phyloP scores from a whole-genome alignment of 2,797 vertebrate genomes.

The Malacoctenus gilli region DNA sequence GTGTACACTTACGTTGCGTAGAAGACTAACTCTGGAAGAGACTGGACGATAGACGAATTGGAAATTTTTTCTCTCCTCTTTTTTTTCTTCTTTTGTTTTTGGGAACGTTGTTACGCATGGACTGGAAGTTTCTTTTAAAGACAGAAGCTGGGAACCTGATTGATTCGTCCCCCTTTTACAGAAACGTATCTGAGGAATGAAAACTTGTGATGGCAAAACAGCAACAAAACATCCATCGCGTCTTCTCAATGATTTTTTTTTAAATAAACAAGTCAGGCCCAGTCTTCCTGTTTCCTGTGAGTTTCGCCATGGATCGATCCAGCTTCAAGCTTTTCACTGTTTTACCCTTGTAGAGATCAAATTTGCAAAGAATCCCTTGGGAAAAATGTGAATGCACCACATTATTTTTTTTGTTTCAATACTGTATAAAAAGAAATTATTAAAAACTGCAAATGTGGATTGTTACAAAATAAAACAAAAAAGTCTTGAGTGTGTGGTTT shows the following conservation, averaged over 20 bases:
- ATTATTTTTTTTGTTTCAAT: slow-evolving; percentile 91
- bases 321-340: slow-evolving; percentile 92
- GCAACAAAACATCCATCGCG: slow-evolving; percentile 85
- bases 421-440: slow-evolving; percentile 92
- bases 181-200: slow-evolving; percentile 74
- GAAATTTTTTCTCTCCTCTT: too few species aligned
- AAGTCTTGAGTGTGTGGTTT: too few species aligned
- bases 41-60: slow-evolving; percentile 38
- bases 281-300: slow-evolving; percentile 83
- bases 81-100: slow-evolving; percentile 68
- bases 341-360: slow-evolving; percentile 93
- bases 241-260: slow-evolving; percentile 88
- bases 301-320: slow-evolving; percentile 90
- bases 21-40: slow-evolving; percentile 67
- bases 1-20: slow-evolving; percentile 98
- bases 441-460: slow-evolving; percentile 83
- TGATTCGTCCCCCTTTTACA: slow-evolving; percentile 77
- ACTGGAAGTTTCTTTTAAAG: slow-evolving; percentile 96
- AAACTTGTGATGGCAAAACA: too few species aligned
- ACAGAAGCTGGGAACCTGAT: slow-evolving; percentile 73
- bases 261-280: slow-evolving; percentile 79
- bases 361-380: slow-evolving; percentile 91
- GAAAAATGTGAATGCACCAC: slow-evolving; percentile 97
- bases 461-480: slow-evolving; percentile 85
- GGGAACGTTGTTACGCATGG: slow-evolving; percentile 94